Evolutionary conservation across 1,140 invertebrate species (phyloP).

Genomic region (Bombus breviceps): DNA sequence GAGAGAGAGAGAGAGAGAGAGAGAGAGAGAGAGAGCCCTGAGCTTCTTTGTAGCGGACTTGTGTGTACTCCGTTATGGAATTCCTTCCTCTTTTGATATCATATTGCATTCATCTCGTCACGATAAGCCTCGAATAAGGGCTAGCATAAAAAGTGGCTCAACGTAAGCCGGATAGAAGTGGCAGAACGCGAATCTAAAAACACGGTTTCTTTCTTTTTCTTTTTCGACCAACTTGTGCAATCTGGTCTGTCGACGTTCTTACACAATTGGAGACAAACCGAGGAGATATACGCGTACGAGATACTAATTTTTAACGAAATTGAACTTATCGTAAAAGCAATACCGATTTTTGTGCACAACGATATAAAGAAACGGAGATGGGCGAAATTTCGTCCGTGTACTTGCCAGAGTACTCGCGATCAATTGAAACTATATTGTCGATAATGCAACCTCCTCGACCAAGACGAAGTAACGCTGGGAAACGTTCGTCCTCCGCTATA

Average conservation of each 20-base stretch:
- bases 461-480: not conserved
- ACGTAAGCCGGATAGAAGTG: slow-evolving; percentile 65
- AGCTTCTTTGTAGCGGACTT: slow-evolving; percentile 15
- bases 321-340: too few relatives aligned
- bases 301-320: too few relatives aligned
- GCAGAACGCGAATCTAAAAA: slow-evolving; percentile 43
- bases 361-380: not conserved
- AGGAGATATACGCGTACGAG: too few relatives aligned
- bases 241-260: too few relatives aligned
- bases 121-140: slow-evolving; percentile 61
- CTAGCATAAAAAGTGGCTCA: slow-evolving; percentile 62
- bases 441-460: not conserved
- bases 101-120: slow-evolving; percentile 63
- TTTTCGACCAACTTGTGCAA: too few relatives aligned
- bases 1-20: not conserved
- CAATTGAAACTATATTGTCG: not conserved
- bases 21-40: not conserved
- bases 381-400: not conserved
- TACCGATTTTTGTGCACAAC: too few relatives aligned
- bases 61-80: slow-evolving; percentile 37
- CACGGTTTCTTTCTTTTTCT: slow-evolving; percentile 19
- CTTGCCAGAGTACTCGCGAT: not conserved
- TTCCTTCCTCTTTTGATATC: slow-evolving; percentile 57
- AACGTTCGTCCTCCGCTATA: not conserved
- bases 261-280: too few relatives aligned